These are phyloP conservation scores for Gymnoscopelus microlampas DNA, from an alignment of 2,797 vertebrate genomes.

Conservation along the genomic window DNA sequence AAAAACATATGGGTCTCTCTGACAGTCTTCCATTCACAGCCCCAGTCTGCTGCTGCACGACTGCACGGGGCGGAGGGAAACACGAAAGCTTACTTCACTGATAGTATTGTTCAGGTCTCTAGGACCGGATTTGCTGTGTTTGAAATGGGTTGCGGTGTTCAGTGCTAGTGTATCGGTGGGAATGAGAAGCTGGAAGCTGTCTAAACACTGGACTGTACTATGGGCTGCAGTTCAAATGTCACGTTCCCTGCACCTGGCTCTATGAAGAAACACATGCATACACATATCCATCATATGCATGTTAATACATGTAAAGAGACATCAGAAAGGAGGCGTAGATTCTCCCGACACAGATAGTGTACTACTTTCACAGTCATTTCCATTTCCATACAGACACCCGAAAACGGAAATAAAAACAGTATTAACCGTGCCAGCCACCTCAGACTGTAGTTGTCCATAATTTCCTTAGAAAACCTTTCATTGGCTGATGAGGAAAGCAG, in stretches of 20 bases:
- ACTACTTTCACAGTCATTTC: no score
- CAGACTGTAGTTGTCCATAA: no score
- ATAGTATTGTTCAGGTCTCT: conserved; percentile 59
- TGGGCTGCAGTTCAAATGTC: conserved; percentile 48
- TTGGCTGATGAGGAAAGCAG: no score
- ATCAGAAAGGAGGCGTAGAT: no score
- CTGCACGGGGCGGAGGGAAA: conserved; percentile 17
- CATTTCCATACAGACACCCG: no score
- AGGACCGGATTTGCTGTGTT: conserved; percentile 42
- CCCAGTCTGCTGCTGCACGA: conserved; percentile 20
- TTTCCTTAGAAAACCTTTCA: no score
- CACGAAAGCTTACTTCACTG: conserved; percentile 42
- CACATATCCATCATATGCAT: conserved; percentile 1
- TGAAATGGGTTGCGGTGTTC: conserved; percentile 36
- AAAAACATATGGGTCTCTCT: conserved; percentile 60
- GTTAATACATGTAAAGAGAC: no score
- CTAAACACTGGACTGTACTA: conserved; percentile 49
- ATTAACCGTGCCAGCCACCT: no score
- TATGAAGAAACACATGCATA: conserved; percentile 4
- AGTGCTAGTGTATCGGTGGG: conserved; percentile 34
- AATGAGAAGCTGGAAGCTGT: conserved; percentile 45
- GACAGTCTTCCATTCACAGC: conserved; percentile 56
- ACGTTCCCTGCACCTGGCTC: conserved; percentile 58
- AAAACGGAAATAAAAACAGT: not conserved
- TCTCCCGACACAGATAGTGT: no score